Evolutionary conservation across 2,113 vertebrate species (phyloP).

Genomic region (Otocyon megalotis): DNA sequence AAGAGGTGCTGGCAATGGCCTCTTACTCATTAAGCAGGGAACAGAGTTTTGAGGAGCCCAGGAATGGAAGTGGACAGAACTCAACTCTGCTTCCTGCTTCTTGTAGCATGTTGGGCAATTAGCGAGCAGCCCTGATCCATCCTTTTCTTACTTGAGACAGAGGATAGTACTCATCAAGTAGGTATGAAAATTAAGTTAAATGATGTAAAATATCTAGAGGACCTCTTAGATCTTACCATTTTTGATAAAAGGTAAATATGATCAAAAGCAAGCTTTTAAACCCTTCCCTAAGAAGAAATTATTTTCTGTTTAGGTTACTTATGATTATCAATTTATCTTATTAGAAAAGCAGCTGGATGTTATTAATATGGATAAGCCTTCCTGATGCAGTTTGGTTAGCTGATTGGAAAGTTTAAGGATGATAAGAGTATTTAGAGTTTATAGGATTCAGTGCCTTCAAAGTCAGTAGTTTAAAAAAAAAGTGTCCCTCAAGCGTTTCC

Average conservation of each 20-base stretch:
- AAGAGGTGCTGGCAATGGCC: not conserved
- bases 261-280: not conserved
- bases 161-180: not conserved
- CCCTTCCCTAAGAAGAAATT: not conserved
- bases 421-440: not conserved
- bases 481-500: not conserved
- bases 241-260: not conserved
- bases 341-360: constrained; percentile 32
- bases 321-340: not conserved
- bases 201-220: not conserved
- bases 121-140: not conserved
- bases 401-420: not conserved
- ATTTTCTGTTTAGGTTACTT: not conserved
- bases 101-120: not conserved
- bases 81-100: not conserved
- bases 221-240: not conserved
- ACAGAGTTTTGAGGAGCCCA: not conserved
- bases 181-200: not conserved
- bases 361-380: not conserved
- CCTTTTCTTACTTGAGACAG: not conserved
- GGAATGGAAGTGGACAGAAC: too few relatives aligned
- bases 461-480: not conserved
- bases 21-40: not conserved
- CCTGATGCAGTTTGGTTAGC: not conserved
- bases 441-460: not conserved